Percentiles rank a stretch among this genome's conserved stretches.
phyloP scores from a whole-genome alignment of 2,113 vertebrate species.

The Varanus salvator region DNA sequence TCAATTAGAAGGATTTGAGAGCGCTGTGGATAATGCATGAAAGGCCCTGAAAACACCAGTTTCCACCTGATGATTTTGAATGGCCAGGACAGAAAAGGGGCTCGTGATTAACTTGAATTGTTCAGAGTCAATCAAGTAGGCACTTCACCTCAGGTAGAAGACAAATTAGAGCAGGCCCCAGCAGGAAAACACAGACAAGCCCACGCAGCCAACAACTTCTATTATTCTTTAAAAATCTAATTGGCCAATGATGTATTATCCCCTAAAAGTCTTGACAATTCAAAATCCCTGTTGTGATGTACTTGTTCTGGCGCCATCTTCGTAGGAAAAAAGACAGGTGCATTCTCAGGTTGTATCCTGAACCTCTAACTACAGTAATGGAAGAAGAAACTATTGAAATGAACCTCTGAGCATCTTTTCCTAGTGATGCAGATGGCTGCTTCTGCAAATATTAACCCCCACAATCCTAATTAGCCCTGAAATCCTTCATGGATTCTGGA shows the following conservation, averaged over 20 bases:
- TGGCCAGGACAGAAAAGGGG: not conserved
- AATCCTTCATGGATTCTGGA: not conserved
- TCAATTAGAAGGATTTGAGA: not conserved
- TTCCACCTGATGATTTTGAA: not conserved
- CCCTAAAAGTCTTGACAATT: not conserved
- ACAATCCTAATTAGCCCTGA: not conserved
- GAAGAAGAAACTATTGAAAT: not conserved
- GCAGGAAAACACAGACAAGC: not conserved
- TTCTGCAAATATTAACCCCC: not conserved
- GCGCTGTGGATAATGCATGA: not conserved
- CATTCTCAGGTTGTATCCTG: not conserved
- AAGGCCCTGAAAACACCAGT: not conserved
- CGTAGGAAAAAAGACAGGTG: too few relatives aligned
- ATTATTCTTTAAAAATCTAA: not conserved
- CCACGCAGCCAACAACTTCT: not conserved
- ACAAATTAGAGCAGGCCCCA: not conserved
- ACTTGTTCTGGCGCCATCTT: not conserved
- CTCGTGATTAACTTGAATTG: not conserved
- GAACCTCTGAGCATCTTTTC: not conserved
- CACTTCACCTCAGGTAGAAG: constrained; percentile 10
- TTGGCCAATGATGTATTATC: constrained; percentile 3
- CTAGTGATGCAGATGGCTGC: too few relatives aligned
- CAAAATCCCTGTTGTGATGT: not conserved
- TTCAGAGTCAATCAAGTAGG: not conserved
- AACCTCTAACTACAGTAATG: not conserved